These are phyloP conservation scores for Gisinianus flammeolus DNA, from an alignment of 2,888 invertebrate genomes.

Conservation along the genomic window DNA sequence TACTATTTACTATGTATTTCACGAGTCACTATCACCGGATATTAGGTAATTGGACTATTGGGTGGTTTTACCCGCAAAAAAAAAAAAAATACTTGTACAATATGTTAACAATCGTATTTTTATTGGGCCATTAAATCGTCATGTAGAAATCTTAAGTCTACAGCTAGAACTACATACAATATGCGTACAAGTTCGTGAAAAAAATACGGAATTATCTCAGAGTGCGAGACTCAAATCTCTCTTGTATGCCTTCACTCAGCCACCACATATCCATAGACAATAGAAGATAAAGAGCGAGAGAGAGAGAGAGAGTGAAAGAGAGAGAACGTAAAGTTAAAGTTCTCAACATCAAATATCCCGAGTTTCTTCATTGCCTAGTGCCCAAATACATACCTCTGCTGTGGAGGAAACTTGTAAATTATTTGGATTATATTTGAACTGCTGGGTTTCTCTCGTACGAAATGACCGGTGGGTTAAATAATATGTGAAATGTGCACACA, in stretches of 20 bases:
- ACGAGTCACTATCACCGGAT: background rate
- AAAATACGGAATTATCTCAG: no score
- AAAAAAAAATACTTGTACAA: background rate
- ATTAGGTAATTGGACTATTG: background rate
- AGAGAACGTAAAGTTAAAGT: background rate
- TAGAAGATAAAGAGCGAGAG: background rate
- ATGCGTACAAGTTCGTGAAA: background rate
- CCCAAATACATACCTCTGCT: no score
- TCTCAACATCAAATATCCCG: background rate
- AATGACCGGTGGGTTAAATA: no score
- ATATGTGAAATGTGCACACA: background rate
- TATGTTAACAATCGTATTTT: background rate
- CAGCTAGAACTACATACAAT: background rate
- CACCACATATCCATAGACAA: background rate
- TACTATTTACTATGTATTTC: background rate
- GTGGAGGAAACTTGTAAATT: background rate
- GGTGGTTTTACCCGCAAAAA: background rate
- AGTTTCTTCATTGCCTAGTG: background rate
- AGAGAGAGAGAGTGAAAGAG: no score
- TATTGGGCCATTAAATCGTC: background rate
- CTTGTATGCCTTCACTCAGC: background rate
- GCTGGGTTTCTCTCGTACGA: no score
- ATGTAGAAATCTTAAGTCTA: background rate
- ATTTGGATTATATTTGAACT: background rate
- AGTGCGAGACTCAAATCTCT: no score